Conservation (phyloP, 2,113 vertebrate genomes). For the Neotoma lepida region DNA sequence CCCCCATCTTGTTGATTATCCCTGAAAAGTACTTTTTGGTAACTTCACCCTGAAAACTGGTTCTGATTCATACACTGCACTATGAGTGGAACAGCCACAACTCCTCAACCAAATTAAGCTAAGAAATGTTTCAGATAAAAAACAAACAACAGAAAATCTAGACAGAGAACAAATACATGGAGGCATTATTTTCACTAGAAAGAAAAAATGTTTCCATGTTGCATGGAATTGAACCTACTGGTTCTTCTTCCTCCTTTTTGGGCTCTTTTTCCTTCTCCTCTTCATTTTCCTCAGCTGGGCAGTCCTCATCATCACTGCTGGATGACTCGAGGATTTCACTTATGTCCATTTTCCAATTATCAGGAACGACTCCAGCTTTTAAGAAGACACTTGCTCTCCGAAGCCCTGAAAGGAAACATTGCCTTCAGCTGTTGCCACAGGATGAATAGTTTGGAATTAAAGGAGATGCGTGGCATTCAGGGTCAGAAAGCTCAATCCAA, state of each 20-base stretch:
- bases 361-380: constrained; percentile 87
- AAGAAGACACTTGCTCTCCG: constrained; percentile 90
- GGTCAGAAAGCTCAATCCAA: constrained; percentile 35
- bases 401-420: constrained; percentile 85
- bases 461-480: neutral
- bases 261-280: constrained; percentile 87
- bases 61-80: constrained; percentile 4
- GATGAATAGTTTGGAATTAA: neutral
- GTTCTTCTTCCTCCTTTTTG: constrained; percentile 88
- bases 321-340: constrained; percentile 98
- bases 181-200: constrained; percentile 2
- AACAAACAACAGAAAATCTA: neutral
- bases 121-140: constrained; percentile 3
- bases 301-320: constrained; percentile 94
- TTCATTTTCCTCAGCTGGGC: constrained; percentile 88
- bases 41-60: neutral
- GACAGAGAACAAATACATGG: constrained; percentile 5
- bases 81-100: neutral
- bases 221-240: constrained; percentile 76
- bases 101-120: neutral
- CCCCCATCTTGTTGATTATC: neutral
- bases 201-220: neutral
- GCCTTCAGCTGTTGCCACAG: constrained; percentile 16
- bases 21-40: constrained; percentile 23
- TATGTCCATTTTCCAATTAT: constrained; percentile 97